These are phyloP conservation scores for Cydia strobilella DNA, from an alignment of 1,140 invertebrate species.

Conservation along the genomic window DNA sequence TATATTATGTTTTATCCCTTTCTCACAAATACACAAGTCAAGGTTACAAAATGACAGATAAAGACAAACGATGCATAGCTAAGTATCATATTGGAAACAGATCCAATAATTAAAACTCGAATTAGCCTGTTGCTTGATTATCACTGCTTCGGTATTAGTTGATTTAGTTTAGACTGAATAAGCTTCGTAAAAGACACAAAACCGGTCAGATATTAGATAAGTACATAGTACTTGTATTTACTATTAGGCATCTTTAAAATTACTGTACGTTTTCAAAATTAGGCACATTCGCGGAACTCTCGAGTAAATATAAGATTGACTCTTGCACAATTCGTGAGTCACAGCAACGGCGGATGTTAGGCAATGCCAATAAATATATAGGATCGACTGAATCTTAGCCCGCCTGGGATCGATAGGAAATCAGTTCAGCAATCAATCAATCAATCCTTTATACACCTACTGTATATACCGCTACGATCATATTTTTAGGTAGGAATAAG, in stretches of 20 bases:
- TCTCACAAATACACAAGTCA: no score
- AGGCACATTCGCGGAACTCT: constrained; percentile 30
- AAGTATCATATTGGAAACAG: no score
- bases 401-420: background rate
- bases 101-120: no score
- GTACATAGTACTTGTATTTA: background rate
- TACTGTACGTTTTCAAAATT: background rate
- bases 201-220: background rate
- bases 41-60: no score
- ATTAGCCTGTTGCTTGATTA: no score
- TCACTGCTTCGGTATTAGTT: background rate
- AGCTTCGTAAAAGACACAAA: background rate
- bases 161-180: background rate
- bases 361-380: constrained; percentile 57
- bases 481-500: background rate
- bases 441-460: background rate
- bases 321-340: constrained; percentile 53
- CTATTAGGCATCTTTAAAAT: background rate
- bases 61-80: no score
- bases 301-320: constrained; percentile 16
- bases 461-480: background rate
- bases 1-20: no score
- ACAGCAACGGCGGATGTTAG: constrained; percentile 49
- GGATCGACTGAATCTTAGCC: constrained; percentile 38
- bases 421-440: background rate